Evolutionary conservation across 2,888 invertebrate species (phyloP).

Genomic region (Andrena marginata): DNA sequence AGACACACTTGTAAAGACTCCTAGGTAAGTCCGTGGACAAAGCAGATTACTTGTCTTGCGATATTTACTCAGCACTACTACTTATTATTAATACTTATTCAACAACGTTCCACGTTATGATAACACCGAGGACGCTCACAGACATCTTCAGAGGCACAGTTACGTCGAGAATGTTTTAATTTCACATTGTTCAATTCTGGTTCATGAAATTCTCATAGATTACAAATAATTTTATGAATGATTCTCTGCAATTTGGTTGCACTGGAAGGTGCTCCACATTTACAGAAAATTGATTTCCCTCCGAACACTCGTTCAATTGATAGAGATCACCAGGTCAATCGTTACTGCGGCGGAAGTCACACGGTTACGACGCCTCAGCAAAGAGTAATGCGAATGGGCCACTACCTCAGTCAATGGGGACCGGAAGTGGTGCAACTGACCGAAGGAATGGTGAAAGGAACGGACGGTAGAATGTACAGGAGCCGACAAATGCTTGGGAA

Average conservation of each 20-base stretch:
- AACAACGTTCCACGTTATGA: not conserved
- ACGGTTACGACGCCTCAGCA: slow-evolving; percentile 91
- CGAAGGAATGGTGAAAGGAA: slow-evolving; percentile 85
- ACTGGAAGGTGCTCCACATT: no score
- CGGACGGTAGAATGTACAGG: slow-evolving; percentile 78
- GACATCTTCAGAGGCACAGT: no score
- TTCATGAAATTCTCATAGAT: no score
- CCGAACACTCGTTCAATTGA: not conserved
- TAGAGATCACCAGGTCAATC: slow-evolving; percentile 87
- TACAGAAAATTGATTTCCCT: not conserved
- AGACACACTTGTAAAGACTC: slow-evolving; percentile 65
- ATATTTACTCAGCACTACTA: not conserved
- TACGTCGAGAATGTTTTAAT: no score
- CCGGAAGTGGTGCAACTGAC: slow-evolving; percentile 87
- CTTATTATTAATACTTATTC: not conserved
- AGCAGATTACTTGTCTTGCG: not conserved
- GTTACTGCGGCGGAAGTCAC: slow-evolving; percentile 93
- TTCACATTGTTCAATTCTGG: no score
- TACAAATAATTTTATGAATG: not conserved
- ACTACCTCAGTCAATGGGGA: slow-evolving; percentile 89
- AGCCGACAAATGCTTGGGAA: slow-evolving; percentile 63
- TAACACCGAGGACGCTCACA: not conserved
- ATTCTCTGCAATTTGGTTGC: not conserved
- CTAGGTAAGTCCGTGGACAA: slow-evolving; percentile 57
- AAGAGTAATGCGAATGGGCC: slow-evolving; percentile 88